phyloP scores from a whole-genome alignment of 2,797 vertebrate genomes.

The Vespertilio murinus region DNA sequence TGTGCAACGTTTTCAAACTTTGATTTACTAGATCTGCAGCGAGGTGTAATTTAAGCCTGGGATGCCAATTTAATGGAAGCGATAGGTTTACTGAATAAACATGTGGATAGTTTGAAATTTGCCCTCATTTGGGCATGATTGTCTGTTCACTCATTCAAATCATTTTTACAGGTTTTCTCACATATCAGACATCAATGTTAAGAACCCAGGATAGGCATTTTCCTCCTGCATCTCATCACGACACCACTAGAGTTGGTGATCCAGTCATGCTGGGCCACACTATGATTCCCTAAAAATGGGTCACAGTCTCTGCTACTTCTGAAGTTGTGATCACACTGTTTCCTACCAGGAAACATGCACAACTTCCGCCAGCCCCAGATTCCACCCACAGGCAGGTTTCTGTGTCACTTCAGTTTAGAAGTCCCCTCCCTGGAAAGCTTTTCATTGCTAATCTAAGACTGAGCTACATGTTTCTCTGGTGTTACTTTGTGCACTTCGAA shows the following conservation, averaged over 20 bases:
- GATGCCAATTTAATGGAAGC: neutral
- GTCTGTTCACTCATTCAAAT: neutral
- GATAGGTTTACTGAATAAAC: neutral
- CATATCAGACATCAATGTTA: neutral
- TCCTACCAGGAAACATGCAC: neutral
- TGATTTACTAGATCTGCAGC: neutral
- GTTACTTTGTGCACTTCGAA: neutral
- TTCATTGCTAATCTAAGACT: neutral
- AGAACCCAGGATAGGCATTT: neutral
- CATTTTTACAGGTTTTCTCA: neutral
- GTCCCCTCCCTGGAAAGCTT: neutral
- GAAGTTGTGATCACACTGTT: neutral
- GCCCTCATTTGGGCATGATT: neutral
- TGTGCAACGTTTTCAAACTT: slow-evolving; percentile 23
- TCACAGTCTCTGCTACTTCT: neutral
- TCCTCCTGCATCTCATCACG: neutral
- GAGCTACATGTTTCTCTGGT: neutral
- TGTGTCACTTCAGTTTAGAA: neutral
- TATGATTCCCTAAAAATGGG: neutral
- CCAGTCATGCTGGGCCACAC: neutral
- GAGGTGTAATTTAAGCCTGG: neutral
- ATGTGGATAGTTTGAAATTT: neutral
- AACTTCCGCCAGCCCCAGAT: neutral
- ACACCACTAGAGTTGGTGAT: neutral
- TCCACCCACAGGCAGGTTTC: neutral